These are phyloP conservation scores for Grantiella picta DNA, from an alignment of 2,113 vertebrate genomes.

Conservation along the genomic window DNA sequence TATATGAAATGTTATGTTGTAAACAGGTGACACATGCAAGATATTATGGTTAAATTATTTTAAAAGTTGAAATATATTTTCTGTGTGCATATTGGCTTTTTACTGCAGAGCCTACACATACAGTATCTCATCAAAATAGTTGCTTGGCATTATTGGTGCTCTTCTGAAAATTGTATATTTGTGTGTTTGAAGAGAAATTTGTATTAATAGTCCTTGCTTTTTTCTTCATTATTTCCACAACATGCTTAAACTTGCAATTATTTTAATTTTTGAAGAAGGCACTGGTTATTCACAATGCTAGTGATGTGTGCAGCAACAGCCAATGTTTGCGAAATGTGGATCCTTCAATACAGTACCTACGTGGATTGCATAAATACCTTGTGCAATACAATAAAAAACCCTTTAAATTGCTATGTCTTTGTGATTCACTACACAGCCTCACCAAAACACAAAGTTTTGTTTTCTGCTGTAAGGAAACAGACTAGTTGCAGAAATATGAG, in stretches of 20 bases:
- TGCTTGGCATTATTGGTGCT: constrained; percentile 66
- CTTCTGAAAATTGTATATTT: constrained; percentile 70
- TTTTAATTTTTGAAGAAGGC: constrained; percentile 64
- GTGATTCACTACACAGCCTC: constrained; percentile 25
- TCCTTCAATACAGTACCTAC: constrained; percentile 63
- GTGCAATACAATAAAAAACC: constrained; percentile 77
- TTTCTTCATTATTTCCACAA: constrained; percentile 63
- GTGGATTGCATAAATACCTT: constrained; percentile 69
- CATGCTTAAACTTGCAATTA: constrained; percentile 56
- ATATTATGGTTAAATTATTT: constrained; percentile 79
- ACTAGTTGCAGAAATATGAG: neutral
- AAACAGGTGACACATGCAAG: constrained; percentile 66
- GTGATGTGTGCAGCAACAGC: constrained; percentile 59
- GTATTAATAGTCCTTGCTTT: constrained; percentile 53
- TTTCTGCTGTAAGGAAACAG: neutral
- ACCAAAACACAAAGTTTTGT: neutral
- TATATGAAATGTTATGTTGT: constrained; percentile 66
- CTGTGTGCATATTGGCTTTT: constrained; percentile 73
- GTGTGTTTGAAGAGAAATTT: constrained; percentile 62
- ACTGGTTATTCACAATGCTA: constrained; percentile 65
- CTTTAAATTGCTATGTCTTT: constrained; percentile 50
- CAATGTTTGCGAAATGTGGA: constrained; percentile 61
- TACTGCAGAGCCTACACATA: constrained; percentile 70
- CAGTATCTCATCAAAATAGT: constrained; percentile 63
- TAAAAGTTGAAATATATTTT: constrained; percentile 78